Percentiles rank a stretch among this genome's conserved stretches.
These are phyloP conservation scores for Latrodectus elegans DNA, from an alignment of 2,888 invertebrate genomes.

Conservation along the genomic window DNA sequence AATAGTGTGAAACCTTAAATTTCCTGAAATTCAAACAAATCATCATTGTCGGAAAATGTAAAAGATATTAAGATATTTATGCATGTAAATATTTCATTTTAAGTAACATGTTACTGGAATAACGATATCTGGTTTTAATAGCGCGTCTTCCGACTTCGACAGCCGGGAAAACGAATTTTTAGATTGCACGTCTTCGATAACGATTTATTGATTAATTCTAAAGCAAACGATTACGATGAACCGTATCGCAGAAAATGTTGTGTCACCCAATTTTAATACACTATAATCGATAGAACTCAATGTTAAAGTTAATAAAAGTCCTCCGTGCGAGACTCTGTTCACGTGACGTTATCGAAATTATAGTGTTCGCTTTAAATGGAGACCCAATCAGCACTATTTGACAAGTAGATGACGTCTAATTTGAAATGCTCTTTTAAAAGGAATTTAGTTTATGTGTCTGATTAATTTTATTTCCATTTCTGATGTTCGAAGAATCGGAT, in stretches of 20 bases:
- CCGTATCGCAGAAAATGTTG: constrained; percentile 27
- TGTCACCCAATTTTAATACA: constrained; percentile 42
- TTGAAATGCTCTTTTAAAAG: neutral
- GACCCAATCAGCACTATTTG: constrained; percentile 24
- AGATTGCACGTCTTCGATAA: constrained; percentile 17
- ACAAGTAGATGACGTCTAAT: neutral
- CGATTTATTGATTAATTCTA: constrained; percentile 51
- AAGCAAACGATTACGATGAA: constrained; percentile 37
- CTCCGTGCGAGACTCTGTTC: neutral
- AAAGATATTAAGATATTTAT: no score
- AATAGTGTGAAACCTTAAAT: no score
- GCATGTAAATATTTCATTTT: no score
- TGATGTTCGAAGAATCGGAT: neutral
- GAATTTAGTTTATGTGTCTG: neutral
- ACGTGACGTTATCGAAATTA: constrained; percentile 21
- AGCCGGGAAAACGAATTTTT: constrained; percentile 22
- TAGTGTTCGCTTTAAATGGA: constrained; percentile 23
- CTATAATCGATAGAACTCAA: constrained; percentile 48
- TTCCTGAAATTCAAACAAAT: no score
- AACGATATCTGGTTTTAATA: constrained; percentile 24
- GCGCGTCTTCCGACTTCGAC: neutral
- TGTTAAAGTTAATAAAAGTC: constrained; percentile 39
- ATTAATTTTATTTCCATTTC: neutral
- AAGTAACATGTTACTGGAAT: neutral
- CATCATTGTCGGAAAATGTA: no score